A percentile compares a stretch with the other conserved stretches of the same genome.
Evolutionary conservation across 1,140 invertebrate genomes (phyloP).

Genomic region (Drosophila tani): DNA sequence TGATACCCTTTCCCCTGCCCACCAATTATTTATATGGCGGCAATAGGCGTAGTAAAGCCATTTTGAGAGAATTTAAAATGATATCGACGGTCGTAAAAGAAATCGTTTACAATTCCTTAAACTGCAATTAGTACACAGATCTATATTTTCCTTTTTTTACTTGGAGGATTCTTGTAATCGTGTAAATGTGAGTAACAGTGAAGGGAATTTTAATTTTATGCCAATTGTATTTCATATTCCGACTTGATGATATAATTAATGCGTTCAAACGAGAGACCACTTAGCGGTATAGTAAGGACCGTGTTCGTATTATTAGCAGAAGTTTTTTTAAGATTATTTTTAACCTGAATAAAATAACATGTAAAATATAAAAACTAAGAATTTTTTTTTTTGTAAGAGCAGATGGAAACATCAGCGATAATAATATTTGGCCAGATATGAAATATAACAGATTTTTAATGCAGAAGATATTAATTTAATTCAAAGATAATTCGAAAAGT

Average conservation of each 20-base stretch:
- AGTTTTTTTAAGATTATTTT: too few relatives aligned
- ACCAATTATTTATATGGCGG: conserved; percentile 22
- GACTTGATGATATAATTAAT: neutral
- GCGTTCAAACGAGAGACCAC: neutral
- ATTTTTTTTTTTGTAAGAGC: too few relatives aligned
- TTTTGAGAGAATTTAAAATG: conserved; percentile 11
- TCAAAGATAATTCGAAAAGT: too few relatives aligned
- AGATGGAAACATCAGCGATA: too few relatives aligned
- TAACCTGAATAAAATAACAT: too few relatives aligned
- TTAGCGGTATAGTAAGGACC: neutral
- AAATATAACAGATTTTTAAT: too few relatives aligned
- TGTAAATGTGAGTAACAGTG: neutral
- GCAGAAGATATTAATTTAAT: too few relatives aligned
- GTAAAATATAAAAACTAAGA: neutral
- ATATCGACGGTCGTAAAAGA: conserved; percentile 3
- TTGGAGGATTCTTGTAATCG: neutral
- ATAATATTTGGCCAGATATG: too few relatives aligned
- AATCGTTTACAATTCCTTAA: conserved; percentile 7
- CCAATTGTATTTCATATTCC: too few relatives aligned
- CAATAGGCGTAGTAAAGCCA: conserved; percentile 2
- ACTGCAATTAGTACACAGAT: conserved; percentile 7
- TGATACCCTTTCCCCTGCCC: conserved; percentile 11
- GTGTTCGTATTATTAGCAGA: neutral
- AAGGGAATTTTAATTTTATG: neutral
- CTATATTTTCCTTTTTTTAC: neutral